Percentiles rank a stretch among this genome's conserved stretches.
These are phyloP conservation scores for Myotis findleyi DNA, from an alignment of 2,797 vertebrate genomes.

Conservation along the genomic window DNA sequence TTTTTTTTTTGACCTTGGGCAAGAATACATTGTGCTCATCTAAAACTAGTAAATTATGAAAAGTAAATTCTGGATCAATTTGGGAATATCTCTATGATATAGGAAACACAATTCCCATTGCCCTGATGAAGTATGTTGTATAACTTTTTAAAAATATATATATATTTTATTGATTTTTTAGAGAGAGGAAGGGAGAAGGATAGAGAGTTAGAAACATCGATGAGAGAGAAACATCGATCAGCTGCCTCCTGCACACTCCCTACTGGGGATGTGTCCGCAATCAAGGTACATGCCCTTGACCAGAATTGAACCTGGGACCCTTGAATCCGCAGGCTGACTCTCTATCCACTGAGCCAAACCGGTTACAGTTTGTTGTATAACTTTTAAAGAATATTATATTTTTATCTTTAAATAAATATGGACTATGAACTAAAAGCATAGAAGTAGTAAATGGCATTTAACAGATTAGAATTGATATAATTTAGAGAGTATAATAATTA, in stretches of 20 bases:
- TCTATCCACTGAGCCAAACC: too few species aligned
- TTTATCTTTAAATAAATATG: slow-evolving; percentile 31
- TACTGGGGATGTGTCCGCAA: too few species aligned
- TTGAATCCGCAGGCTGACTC: too few species aligned
- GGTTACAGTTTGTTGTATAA: background rate
- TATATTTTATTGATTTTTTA: background rate
- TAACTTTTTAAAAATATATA: background rate
- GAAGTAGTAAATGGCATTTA: background rate
- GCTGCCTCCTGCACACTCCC: too few species aligned
- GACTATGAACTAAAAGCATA: background rate
- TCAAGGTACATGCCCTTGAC: too few species aligned
- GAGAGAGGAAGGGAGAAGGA: too few species aligned
- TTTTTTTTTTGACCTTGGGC: background rate
- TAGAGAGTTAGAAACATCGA: too few species aligned
- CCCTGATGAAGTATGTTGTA: background rate
- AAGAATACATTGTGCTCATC: background rate
- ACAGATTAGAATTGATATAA: background rate
- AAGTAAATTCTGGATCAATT: slow-evolving; percentile 25
- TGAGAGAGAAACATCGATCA: too few species aligned
- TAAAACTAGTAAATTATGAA: background rate
- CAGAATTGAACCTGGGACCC: too few species aligned
- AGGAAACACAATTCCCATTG: background rate
- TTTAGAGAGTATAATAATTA: background rate
- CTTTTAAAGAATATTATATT: slow-evolving; percentile 9
- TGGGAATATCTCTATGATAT: background rate